Base-by-base conservation (phyloP, 2,113 vertebrate species). In the Saimiri boliviensis region DNA sequence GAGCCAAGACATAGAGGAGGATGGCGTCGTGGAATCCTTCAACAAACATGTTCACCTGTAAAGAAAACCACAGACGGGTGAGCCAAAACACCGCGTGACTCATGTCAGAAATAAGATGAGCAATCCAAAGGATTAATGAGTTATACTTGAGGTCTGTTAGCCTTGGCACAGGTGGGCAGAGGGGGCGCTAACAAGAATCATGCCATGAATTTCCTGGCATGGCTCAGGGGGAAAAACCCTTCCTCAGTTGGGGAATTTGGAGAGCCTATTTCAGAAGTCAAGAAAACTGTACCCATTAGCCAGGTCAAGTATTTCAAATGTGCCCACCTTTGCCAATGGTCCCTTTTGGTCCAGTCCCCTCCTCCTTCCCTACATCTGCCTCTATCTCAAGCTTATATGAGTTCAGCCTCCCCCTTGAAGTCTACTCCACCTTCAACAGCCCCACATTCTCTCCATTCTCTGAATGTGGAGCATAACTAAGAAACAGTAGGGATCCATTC, bases 21-120 rank as follows among this genome's bases (percentile, higher is more conserved):
- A 99, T 93, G 86, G 99, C 99, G 87, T 99, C 99, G 27, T 99
- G 99, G 98, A 99, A 99, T 40, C 99, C 99, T 98, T 99, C 99
- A 58, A 99, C 99, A 98, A 99, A 99, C 99, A 99, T 99, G 98
- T 99, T 99, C 56, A 99, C 99, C 99, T 99, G 98, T 49, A 98
- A 98, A 87, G 88, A 89, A 97, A 97, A 74, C 66, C 77, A 73
- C 77, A 96, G 45, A 0, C 19, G 66, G 17, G 42, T 97, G 74
- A 97, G 63, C 32, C 85, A 45, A 49, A 74, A 80, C 35, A 63
- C 42, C 58, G 58, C 35, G 11, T 6, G 25, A 56, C 37, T 58
- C 54, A 21, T 3, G 0, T 23, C 35, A 12, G 49, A 74, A 89
- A 58, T 40, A 27, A 56, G 2, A 25, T 8, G 42, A 82, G 68